Conservation (phyloP, 2,888 invertebrate genomes). For the Protonemura montana region DNA sequence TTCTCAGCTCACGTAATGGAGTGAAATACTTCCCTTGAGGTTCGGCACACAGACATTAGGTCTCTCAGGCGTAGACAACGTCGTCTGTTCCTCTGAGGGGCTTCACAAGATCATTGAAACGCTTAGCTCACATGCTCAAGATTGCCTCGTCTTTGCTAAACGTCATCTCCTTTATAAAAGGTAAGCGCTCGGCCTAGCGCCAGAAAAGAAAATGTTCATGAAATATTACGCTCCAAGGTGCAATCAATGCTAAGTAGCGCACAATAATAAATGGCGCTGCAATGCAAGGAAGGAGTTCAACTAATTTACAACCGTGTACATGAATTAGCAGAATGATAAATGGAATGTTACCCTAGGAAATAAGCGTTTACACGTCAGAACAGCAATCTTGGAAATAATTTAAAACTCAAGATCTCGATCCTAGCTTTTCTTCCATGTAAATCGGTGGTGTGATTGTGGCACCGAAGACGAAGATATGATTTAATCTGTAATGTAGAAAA, state of each 20-base stretch:
- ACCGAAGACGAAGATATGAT: background rate
- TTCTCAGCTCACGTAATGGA: slow-evolving; percentile 22
- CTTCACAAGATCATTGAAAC: background rate
- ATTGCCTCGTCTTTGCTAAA: too few relatives aligned
- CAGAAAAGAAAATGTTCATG: background rate
- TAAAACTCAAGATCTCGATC: background rate
- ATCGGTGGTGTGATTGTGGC: background rate
- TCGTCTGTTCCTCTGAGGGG: background rate
- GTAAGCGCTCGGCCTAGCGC: too few relatives aligned
- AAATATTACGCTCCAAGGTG: slow-evolving; percentile 26
- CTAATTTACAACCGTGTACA: slow-evolving; percentile 29
- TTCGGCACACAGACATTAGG: background rate
- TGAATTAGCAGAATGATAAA: background rate
- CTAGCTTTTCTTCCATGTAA: background rate
- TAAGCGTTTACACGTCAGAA: slow-evolving; percentile 17
- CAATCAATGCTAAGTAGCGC: slow-evolving; percentile 36
- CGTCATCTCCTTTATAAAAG: too few relatives aligned
- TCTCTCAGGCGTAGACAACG: too few relatives aligned
- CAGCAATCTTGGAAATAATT: slow-evolving; percentile 35
- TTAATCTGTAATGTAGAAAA: background rate
- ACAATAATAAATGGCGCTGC: slow-evolving; percentile 29
- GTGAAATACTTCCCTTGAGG: slow-evolving; percentile 18
- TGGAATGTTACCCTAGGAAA: background rate
- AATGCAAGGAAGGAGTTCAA: background rate
- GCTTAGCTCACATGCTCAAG: background rate